Percentiles rank a stretch among this genome's conserved stretches.
Evolutionary conservation across 2,113 vertebrate species (phyloP).

Genomic region (Poecilia latipinna): DNA sequence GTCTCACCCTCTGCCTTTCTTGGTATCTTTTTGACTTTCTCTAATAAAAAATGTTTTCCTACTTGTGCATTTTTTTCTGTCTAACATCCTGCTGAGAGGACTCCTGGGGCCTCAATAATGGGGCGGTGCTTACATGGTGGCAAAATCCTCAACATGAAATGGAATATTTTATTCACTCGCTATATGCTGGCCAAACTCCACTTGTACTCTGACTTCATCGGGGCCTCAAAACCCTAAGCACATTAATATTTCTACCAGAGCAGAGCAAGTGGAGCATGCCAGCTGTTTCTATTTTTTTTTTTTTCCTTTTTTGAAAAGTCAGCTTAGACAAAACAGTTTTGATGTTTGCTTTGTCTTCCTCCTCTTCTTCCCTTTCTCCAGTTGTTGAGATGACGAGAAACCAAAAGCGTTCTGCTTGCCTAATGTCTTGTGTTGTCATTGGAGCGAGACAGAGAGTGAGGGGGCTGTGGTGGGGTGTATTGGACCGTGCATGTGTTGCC

Average conservation of each 20-base stretch:
- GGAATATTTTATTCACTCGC: slow-evolving; percentile 64
- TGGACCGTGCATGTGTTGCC: slow-evolving; percentile 65
- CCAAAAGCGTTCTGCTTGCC: slow-evolving; percentile 48
- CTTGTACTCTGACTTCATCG: slow-evolving; percentile 66
- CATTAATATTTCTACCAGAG: slow-evolving; percentile 70
- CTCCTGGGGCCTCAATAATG: slow-evolving; percentile 13
- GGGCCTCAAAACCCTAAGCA: slow-evolving; percentile 62
- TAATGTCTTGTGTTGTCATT: slow-evolving; percentile 68
- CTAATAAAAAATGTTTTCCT: neutral
- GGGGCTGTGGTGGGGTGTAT: slow-evolving; percentile 29
- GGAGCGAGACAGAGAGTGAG: slow-evolving; percentile 56
- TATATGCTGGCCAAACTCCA: slow-evolving; percentile 46
- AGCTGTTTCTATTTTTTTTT: slow-evolving; percentile 49
- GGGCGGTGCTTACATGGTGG: slow-evolving; percentile 50
- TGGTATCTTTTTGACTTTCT: slow-evolving; percentile 74
- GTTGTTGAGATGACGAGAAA: slow-evolving; percentile 60
- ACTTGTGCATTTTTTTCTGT: neutral
- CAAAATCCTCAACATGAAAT: slow-evolving; percentile 43
- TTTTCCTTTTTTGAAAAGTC: slow-evolving; percentile 47
- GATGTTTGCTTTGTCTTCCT: slow-evolving; percentile 18
- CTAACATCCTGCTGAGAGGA: neutral
- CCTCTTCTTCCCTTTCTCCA: slow-evolving; percentile 16
- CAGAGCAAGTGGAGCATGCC: slow-evolving; percentile 60
- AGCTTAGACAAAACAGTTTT: slow-evolving; percentile 58
- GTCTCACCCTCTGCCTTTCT: slow-evolving; percentile 98